A percentile compares a stretch with the other conserved stretches of the same genome.
phyloP scores from a whole-genome alignment of 1,140 invertebrate species.

The Ostrea edulis region DNA sequence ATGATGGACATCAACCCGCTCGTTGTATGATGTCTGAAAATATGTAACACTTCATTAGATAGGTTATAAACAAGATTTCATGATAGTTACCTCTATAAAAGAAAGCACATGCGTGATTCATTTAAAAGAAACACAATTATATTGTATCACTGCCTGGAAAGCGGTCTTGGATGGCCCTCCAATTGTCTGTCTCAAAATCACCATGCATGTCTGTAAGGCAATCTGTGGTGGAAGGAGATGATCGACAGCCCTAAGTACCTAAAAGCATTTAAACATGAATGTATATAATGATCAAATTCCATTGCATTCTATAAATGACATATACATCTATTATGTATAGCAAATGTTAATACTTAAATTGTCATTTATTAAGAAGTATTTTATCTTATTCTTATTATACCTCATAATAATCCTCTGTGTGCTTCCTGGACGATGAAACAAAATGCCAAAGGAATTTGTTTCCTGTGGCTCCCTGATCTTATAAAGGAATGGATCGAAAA shows the following conservation, averaged over 20 bases:
- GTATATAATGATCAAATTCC: too few relatives aligned
- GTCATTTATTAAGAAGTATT: too few relatives aligned
- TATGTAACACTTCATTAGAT: background rate
- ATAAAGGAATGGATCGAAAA: too few relatives aligned
- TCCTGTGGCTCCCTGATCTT: too few relatives aligned
- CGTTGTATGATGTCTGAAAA: slow-evolving; percentile 38
- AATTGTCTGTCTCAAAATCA: background rate
- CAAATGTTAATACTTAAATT: too few relatives aligned
- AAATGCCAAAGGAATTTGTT: too few relatives aligned
- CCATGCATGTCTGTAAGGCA: background rate
- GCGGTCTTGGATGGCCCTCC: slow-evolving; percentile 33
- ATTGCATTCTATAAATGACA: too few relatives aligned
- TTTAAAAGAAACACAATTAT: slow-evolving; percentile 30
- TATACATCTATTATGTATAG: too few relatives aligned
- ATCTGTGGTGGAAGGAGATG: background rate
- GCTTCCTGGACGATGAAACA: too few relatives aligned
- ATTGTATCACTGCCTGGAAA: background rate
- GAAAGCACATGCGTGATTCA: slow-evolving; percentile 30
- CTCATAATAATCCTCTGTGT: too few relatives aligned
- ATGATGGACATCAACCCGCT: background rate
- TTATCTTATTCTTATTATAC: too few relatives aligned
- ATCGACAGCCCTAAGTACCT: background rate
- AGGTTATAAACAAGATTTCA: background rate
- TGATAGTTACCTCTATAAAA: background rate
- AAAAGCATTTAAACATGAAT: background rate